Evolutionary conservation across 1,140 invertebrate species (phyloP), one percentile per base, ranked within the genome.

Genomic region (Drosophila lacteicornis): DNA sequence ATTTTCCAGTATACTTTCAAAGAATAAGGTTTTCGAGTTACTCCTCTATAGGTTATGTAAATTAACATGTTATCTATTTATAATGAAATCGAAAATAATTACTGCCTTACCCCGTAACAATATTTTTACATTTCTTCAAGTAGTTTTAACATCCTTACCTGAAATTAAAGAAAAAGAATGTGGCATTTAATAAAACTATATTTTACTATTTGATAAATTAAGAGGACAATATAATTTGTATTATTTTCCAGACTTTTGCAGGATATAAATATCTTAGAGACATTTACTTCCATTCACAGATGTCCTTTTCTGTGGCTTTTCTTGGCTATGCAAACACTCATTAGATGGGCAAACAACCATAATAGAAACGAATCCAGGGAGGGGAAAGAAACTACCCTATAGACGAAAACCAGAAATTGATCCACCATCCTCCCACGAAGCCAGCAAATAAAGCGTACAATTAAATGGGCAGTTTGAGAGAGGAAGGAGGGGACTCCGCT

Each of bases 381-480:
- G 33, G 22, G n/a, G 40, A 25, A 3, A 22, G 13, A 51, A 63
- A 57, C 68, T 71, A 51, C 49, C 74, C 67, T 13, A 45, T 49
- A 42, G 66, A 76, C 53, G 36, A 36, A 25, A 76, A 46, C 61
- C 62, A 50, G 36, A 58, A 58, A 58, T 40, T 63, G 49, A 76
- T 77, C 30, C 43, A 30, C 25, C 46, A 50, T 17, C 55, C 36
- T 17, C 36, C 19, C 15, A 27, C 42, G 25, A 46, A 59, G 22
- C 17, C 47, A 53, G 66, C 68, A 79, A 84, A 90, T 88, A 90
- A 84, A 80, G 51, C 77, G 76, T 84, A 68, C 84, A 77, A 87
- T 84, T 90, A 88, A 87, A 84, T 84, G 71, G 59, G 33, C 47
- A 19, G 30, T 15, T 50, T 9, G 13, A 6, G 50, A 17, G 15